phyloP scores from a whole-genome alignment of 2,888 invertebrate genomes.

The Latrodectus hesperus region DNA sequence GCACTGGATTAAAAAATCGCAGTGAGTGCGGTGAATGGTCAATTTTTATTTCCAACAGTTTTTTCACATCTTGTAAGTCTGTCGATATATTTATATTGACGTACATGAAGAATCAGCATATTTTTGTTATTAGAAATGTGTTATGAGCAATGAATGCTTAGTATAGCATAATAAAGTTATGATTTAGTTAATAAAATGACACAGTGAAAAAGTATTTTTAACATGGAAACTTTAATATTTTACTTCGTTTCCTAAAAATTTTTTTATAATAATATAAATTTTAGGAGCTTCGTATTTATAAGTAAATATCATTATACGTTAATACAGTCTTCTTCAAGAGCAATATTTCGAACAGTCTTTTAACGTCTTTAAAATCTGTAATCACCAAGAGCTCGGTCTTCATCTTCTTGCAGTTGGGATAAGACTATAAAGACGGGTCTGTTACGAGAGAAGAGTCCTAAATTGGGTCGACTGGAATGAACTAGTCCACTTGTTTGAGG shows the following conservation, averaged over 20 bases:
- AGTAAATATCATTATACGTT: background rate
- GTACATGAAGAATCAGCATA: too few relatives aligned
- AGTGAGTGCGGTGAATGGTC: too few relatives aligned
- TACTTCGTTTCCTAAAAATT: background rate
- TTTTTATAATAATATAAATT: background rate
- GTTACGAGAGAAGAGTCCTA: slow-evolving; percentile 48
- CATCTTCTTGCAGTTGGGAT: slow-evolving; percentile 53
- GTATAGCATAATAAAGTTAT: background rate
- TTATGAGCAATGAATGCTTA: too few relatives aligned
- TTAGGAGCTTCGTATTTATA: background rate
- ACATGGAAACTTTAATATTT: background rate
- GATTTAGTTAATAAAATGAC: background rate
- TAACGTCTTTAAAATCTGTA: slow-evolving; percentile 56
- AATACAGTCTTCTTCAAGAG: background rate
- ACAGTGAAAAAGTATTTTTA: background rate
- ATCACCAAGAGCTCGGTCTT: slow-evolving; percentile 44
- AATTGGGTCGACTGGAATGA: slow-evolving; percentile 49
- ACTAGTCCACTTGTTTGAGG: background rate
- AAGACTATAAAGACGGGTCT: slow-evolving; percentile 64
- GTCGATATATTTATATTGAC: too few relatives aligned
- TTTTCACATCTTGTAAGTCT: too few relatives aligned
- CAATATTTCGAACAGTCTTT: background rate
- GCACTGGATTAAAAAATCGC: too few relatives aligned
- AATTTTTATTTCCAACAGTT: too few relatives aligned
- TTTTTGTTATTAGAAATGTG: too few relatives aligned